phyloP scores from a whole-genome alignment of 2,797 vertebrate species.

The Fratercula arctica region DNA sequence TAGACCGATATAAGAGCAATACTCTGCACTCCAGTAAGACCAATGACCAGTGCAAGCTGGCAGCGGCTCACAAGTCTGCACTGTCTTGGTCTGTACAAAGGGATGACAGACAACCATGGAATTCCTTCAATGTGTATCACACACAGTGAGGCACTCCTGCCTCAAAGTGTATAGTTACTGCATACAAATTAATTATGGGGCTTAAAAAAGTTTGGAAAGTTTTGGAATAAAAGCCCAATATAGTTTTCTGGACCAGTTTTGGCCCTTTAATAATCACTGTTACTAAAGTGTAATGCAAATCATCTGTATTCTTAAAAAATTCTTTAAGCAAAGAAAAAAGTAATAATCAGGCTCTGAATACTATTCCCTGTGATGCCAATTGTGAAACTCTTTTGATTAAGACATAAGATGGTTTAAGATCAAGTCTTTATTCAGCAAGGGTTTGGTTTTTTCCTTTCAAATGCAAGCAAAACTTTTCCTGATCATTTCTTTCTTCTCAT shows the following conservation, averaged over 20 bases:
- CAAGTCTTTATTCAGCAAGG: not conserved
- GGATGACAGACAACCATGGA: not conserved
- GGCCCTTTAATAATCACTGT: not conserved
- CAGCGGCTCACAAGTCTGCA: not conserved
- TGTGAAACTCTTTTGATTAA: not conserved
- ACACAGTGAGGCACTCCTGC: not conserved
- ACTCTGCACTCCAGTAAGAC: not conserved
- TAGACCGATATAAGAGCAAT: accelerated
- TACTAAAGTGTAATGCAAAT: not conserved
- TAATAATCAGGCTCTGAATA: not conserved
- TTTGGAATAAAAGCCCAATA: not conserved
- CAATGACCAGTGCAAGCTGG: not conserved
- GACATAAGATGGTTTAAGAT: not conserved
- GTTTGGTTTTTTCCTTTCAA: not conserved
- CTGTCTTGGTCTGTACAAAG: not conserved
- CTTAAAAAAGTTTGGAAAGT: not conserved
- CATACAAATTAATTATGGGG: not conserved
- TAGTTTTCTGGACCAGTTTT: not conserved
- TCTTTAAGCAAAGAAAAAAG: not conserved
- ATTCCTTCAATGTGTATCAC: not conserved
- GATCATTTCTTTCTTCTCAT: not conserved
- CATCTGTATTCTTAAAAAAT: not conserved
- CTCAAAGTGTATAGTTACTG: not conserved
- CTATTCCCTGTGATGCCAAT: not conserved
- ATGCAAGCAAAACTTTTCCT: not conserved